phyloP scores from a whole-genome alignment of 2,797 vertebrate genomes.

The Cheirogaleus major region DNA sequence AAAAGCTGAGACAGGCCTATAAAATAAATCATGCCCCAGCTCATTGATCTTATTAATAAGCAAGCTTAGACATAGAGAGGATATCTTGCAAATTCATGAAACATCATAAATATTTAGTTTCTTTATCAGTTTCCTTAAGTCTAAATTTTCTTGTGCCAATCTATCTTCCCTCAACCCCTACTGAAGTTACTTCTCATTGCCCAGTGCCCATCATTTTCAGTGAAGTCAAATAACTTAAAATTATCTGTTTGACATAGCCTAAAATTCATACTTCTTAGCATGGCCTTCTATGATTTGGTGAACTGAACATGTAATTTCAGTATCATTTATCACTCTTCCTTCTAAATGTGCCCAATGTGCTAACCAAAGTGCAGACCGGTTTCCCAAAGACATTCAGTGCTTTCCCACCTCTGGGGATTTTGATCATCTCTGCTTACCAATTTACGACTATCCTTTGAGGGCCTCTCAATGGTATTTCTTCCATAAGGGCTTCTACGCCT shows the following conservation, averaged over 20 bases:
- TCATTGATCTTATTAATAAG: not conserved
- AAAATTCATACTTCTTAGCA: not conserved
- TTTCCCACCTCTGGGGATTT: not conserved
- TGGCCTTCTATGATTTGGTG: not conserved
- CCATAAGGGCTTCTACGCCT: not conserved
- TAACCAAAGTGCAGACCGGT: not conserved
- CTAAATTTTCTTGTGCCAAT: not conserved
- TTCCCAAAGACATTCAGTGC: not conserved
- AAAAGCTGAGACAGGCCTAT: not conserved
- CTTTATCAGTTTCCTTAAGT: not conserved
- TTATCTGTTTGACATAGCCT: not conserved
- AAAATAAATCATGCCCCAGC: conserved; percentile 23
- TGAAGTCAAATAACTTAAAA: conserved; percentile 22
- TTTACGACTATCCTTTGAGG: not conserved
- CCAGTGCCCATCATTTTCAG: not conserved
- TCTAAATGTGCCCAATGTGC: not conserved
- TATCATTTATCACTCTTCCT: not conserved
- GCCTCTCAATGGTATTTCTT: not conserved
- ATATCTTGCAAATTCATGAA: not conserved
- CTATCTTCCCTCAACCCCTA: not conserved
- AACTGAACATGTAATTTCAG: not conserved
- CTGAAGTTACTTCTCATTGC: not conserved
- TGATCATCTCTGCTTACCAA: not conserved
- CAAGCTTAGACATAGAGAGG: not conserved
- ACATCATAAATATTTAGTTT: not conserved